Base-by-base conservation (phyloP, 1,140 invertebrate genomes). In the Bombus cullumanus region DNA sequence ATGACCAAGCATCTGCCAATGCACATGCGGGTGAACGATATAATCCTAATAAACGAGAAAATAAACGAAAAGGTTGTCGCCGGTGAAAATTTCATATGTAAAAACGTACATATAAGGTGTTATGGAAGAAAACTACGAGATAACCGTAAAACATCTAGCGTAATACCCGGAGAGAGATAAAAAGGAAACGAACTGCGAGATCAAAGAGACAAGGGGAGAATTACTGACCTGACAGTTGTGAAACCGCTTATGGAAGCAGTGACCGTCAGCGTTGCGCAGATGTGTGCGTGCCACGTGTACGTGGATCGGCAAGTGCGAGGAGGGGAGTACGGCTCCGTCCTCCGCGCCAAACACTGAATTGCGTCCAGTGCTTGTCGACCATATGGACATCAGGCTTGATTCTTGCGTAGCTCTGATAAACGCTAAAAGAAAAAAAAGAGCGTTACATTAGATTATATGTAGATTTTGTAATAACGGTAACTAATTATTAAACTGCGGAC, bases 321-420 rank as follows among this genome's bases (percentile, higher is more conserved):
- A 83, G 83, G 91, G 92, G 86, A 88, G 83, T 91, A 86, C 76
- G 83, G 91, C 92, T 90, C 88, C 86, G 62, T 88, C 92, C 91
- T 94, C 92, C 89, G 90, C 93, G 92, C 92, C 93, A 92, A 93
- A 94, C 81, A 94, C 90, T 92, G 94, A 93, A 91, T 95, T 95
- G 86, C 93, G 94, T 92, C 94, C 95, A 92, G 94, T 95, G 89
- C 95, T 95, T 80, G 95, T 94, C 74, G 94, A 95, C 95, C 95
- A 95, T 95, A 95, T 90, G 93, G 95, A 95, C 94, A 95, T 95
- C 91, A 95, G 94, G 94, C 92, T 92, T 73, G 76, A 81, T 83
- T 91, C 76, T 90, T 91, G 85, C 71, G 83, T 53, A 84, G 85
- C 82, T 76, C 71, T 66, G 88, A 91, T 73, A 83, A 76, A 81